Base-by-base conservation (phyloP, 2,113 vertebrate genomes). In the Tetraodon nigroviridis region DNA sequence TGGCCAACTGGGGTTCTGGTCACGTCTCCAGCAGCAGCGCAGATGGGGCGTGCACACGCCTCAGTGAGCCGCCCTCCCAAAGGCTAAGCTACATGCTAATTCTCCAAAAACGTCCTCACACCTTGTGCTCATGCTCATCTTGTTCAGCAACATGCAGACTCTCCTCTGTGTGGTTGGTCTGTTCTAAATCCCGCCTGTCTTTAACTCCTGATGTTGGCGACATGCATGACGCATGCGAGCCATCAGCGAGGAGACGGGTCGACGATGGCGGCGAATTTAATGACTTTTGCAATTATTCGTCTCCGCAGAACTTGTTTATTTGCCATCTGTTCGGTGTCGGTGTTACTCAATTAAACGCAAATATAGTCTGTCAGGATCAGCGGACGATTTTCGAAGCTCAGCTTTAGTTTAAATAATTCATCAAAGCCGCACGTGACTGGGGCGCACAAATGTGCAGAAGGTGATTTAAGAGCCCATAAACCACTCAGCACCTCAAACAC, bases 1-100 rank as follows among this genome's bases (percentile, higher is more conserved):
- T 80, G 69, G 55, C 70, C 68, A 44, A 58, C 67, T 59, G 75
- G 62, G 69, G 72, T 75, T 80, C 69, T 53, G 55, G 72, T 84
- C 84, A 86, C 63, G 62, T 77, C 56, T 71, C 48, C 21, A 18
- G 70, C 60, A 24, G 64, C 13, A 3, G 70, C 60, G 14, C 27
- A 3, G 41, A 47, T 50, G 45, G 48, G 70, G 18, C 14, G 61
- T 50, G 40, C 50, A 60, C 51, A 49, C 56, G 55, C 20, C 54
- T 66, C 45, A 64, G 17, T 48, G 18, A 0, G 5, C n/a, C n/a
- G 44, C 24, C 24, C 24, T 5, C 24, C 24, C 24, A 27, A 27
- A 46, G 15, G 5, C 40, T 7, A 29, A 49, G 44, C 53, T 66
- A 58, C 66, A 66, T 59, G 56, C 61, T 12, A 18, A 45, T 68